Evolutionary conservation across 2,888 invertebrate species (phyloP), one percentile per base, ranked within the genome.

Genomic region (Hipparchia sbordonii): DNA sequence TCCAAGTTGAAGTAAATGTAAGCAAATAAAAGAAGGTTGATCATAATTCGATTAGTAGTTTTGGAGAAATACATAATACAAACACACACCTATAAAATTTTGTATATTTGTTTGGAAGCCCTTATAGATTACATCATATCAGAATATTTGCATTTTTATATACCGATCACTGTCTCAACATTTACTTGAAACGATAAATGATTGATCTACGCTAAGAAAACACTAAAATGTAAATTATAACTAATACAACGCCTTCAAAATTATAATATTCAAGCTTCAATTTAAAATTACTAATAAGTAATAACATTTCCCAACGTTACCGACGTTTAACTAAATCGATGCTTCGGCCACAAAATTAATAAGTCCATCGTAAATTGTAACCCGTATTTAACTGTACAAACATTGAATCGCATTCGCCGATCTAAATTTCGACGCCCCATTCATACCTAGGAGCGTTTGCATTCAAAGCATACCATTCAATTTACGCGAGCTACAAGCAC

Each of bases 401-500:
- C 59, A 72, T 56, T 46, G 54, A 72, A 72, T 66, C 60, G 63
- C 59, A 74, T 71, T 68, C 61, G 45, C 67, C 65, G 73, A 72
- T 72, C 74, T 72, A 70, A 74, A 72, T 74, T 71, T 67, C 72
- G 62, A 51, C 70, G 67, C 33, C 46, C 66, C 63, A 70, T 72
- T 72, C 72, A 71, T 61, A 60, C 67, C 39, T 51, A 65, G 54
- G 23, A 72, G 67, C 67, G 70, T 71, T 70, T 46, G 23, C 67
- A 73, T 73, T 71, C 71, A 68, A 56, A 62, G 67, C 62, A 62
- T 9, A 59, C 65, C 70, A 74, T 76, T 74, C 74, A 76, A 76
- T 76, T 74, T 72, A 51, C 71, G 54, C 70, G 62, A 74, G 65
- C 76, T 76, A 71, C 72, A 72, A 74, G 72, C 74, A 74, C 76